Evolutionary conservation across 2,888 invertebrate genomes (phyloP).

Genomic region (Drosophila cracens): DNA sequence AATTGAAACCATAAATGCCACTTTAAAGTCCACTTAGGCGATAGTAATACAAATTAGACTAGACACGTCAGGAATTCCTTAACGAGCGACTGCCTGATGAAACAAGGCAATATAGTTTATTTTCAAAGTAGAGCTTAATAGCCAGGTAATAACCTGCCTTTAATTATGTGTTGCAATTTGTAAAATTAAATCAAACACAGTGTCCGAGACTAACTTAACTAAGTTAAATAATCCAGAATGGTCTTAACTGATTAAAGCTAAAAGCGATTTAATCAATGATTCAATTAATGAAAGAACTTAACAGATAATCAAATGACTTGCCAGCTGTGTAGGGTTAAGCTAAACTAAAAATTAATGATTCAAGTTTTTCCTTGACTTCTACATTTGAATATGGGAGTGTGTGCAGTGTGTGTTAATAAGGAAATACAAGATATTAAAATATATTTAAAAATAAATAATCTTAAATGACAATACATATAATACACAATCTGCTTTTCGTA

Average conservation of each 20-base stretch:
- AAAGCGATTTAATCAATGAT: not conserved
- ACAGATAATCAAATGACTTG: not conserved
- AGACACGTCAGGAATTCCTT: conserved; percentile 4
- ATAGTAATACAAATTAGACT: conserved; percentile 19
- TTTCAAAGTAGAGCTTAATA: not conserved
- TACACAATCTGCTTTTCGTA: not conserved
- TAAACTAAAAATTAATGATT: not conserved
- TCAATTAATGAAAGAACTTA: not conserved
- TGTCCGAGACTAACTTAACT: not conserved
- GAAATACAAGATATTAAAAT: not conserved
- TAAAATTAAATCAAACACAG: not conserved
- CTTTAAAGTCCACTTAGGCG: conserved; percentile 46
- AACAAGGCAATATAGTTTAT: not conserved
- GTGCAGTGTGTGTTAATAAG: not conserved
- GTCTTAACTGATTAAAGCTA: not conserved
- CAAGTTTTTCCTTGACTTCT: not conserved
- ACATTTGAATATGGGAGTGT: not conserved
- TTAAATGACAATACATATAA: not conserved
- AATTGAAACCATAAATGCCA: conserved; percentile 39
- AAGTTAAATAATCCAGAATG: not conserved
- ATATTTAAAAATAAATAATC: not conserved
- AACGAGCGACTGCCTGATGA: conserved; percentile 13
- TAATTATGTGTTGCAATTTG: not conserved
- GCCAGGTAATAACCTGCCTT: not conserved
- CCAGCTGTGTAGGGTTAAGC: not conserved